Percentiles rank a stretch among this genome's conserved stretches.
These are phyloP conservation scores for Himalopsyche anomala DNA, from an alignment of 2,888 invertebrate species.

Conservation along the genomic window DNA sequence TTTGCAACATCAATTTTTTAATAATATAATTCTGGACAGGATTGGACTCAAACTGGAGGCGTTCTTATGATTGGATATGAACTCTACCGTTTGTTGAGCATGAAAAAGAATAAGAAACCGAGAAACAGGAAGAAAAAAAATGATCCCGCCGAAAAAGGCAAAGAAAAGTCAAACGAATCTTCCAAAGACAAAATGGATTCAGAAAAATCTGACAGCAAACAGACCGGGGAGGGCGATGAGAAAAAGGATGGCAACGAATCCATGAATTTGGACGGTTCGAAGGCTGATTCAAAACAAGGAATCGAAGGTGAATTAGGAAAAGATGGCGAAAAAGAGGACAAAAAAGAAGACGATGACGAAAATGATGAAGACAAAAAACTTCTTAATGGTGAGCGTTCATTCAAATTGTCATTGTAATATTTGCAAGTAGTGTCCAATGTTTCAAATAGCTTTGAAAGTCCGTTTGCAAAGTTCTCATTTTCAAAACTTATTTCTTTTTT, in stretches of 20 bases:
- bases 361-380: conserved; percentile 82
- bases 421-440: not conserved
- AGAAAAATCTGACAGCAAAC: conserved; percentile 68
- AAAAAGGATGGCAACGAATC: conserved; percentile 78
- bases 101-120: conserved; percentile 82
- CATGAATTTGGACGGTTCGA: conserved; percentile 2
- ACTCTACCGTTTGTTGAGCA: conserved; percentile 92
- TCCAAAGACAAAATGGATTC: conserved; percentile 49
- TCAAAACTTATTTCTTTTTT: conserved; percentile 66
- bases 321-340: conserved; percentile 63
- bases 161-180: conserved; percentile 61
- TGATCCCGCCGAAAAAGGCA: conserved; percentile 67
- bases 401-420: not conserved
- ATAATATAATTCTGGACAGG: conserved; percentile 71
- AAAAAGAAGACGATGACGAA: conserved; percentile 73
- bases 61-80: conserved; percentile 98
- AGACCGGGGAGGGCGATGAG: conserved; percentile 72
- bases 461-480: not conserved
- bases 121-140: conserved; percentile 75
- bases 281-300: not conserved
- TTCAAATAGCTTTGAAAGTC: not conserved
- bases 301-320: conserved; percentile 10
- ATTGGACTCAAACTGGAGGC: conserved; percentile 93
- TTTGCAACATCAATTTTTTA: not conserved
- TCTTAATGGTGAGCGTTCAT: conserved; percentile 80